Evolutionary conservation across 1,140 invertebrate species (phyloP), one percentile per base, ranked within the genome.

Genomic region (Drosophila ironensis): DNA sequence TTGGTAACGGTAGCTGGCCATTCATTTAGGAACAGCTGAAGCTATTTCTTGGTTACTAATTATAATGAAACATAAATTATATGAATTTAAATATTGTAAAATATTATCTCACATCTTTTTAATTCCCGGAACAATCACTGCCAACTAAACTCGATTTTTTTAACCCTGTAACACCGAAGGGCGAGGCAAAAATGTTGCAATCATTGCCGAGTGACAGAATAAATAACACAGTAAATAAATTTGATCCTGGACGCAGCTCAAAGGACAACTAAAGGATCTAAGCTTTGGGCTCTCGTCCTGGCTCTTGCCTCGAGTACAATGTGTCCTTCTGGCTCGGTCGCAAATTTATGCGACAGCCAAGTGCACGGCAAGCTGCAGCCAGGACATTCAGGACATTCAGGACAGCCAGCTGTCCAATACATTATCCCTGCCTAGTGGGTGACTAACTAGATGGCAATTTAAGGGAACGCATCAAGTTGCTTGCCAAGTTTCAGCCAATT

Each of bases 151-250:
- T 22, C 19, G 17, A 35, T 35, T 24, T 24, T 22, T 14, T 30
- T 28, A 50, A 20, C 42, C 19, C 45, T 47, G 67, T 19, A 35
- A 19, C 22, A 22, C 35, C 17, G 20, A 20, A 20, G 16, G 30
- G 25, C 45, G 40, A 33, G 30, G 25, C 45, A 42, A 33, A 54
- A 72, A 54, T 66, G 22, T 42, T 37, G 44, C 47, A 74, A 78
- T 80, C 70, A 74, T 78, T 70, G 70, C 76, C 56, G 74, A 74
- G 59, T 71, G 74, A 57, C 76, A 73, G 63, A 70, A 78, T 73
- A 80, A 80, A 70, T 80, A 78, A 60, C 57, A 78, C 64, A 60
- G 69, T 70, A 73, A 78, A 80, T 80, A 80, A 78, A 78, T 70
- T 80, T 77, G 57, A 80, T 40, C 53, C 27, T n/a, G n/a, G 48